Percentiles rank a stretch among this genome's conserved stretches.
Evolutionary conservation across 1,140 invertebrate genomes (phyloP).

Genomic region (Plectrocnemia conspersa): DNA sequence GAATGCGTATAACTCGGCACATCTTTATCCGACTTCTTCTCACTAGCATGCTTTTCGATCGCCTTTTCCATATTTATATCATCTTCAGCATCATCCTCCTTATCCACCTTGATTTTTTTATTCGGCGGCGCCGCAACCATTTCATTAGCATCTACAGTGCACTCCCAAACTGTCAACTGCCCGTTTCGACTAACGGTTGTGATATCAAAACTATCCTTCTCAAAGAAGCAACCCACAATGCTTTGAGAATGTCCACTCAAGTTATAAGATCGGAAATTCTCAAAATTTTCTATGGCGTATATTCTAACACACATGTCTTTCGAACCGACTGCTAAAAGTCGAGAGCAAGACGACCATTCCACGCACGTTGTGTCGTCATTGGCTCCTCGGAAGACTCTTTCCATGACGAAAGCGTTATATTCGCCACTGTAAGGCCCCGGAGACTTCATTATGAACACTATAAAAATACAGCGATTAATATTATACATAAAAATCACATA

Average conservation of each 20-base stretch:
- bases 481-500: background rate
- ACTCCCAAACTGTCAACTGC: conserved; percentile 82
- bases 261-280: conserved; percentile 68
- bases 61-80: conserved; percentile 46
- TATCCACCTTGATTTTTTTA: conserved; percentile 45
- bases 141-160: conserved; percentile 65
- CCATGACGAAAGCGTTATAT: conserved; percentile 85
- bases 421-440: conserved; percentile 74
- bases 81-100: conserved; percentile 48
- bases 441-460: conserved; percentile 82
- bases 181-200: conserved; percentile 70
- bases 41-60: conserved; percentile 53
- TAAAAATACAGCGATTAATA: conserved; percentile 36
- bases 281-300: conserved; percentile 67
- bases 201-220: conserved; percentile 76
- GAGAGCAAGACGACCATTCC: conserved; percentile 90
- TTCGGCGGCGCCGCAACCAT: conserved; percentile 52
- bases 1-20: conserved; percentile 29
- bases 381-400: conserved; percentile 73
- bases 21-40: conserved; percentile 37
- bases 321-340: conserved; percentile 76
- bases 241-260: conserved; percentile 77
- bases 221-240: conserved; percentile 84
- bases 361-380: conserved; percentile 79
- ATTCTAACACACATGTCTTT: conserved; percentile 83